Evolutionary conservation across 53 echinoderm and acorn worm species (phyloP).

Genomic region (Hippasteria phrygiana): DNA sequence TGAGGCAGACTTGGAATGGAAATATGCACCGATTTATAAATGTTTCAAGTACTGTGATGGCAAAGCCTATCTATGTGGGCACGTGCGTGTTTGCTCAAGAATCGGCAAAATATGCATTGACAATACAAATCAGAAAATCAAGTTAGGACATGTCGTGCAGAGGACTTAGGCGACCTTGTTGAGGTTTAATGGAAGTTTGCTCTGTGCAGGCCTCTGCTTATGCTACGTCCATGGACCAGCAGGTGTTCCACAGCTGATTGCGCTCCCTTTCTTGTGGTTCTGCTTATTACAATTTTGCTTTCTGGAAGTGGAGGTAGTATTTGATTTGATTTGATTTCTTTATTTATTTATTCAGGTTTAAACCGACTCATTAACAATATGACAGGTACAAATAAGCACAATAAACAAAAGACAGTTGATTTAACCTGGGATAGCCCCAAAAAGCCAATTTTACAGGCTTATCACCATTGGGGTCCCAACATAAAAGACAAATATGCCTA

Average conservation of each 20-base stretch:
- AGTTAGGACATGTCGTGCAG: not conserved
- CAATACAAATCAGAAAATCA: not conserved
- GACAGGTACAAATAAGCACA: too few relatives aligned
- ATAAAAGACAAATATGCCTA: too few relatives aligned
- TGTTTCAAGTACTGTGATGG: not conserved
- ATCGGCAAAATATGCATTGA: too few relatives aligned
- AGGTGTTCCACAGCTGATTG: constrained; percentile 3
- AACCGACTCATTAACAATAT: too few relatives aligned
- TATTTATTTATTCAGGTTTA: too few relatives aligned
- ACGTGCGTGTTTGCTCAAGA: not conserved
- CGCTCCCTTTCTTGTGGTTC: constrained; percentile 4
- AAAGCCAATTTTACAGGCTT: too few relatives aligned
- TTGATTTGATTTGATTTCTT: too few relatives aligned
- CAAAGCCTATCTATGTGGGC: not conserved
- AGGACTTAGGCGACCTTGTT: not conserved
- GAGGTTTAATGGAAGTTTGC: not conserved
- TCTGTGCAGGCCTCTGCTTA: not conserved
- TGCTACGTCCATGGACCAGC: not conserved
- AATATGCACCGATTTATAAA: not conserved
- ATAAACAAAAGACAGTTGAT: too few relatives aligned
- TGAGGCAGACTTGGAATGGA: too few relatives aligned
- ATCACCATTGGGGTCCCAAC: too few relatives aligned
- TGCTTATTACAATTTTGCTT: too few relatives aligned
- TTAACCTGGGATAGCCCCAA: too few relatives aligned
- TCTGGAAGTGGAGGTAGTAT: not conserved